phyloP scores from a whole-genome alignment of 1,140 invertebrate genomes.

The Cydia strobilella region DNA sequence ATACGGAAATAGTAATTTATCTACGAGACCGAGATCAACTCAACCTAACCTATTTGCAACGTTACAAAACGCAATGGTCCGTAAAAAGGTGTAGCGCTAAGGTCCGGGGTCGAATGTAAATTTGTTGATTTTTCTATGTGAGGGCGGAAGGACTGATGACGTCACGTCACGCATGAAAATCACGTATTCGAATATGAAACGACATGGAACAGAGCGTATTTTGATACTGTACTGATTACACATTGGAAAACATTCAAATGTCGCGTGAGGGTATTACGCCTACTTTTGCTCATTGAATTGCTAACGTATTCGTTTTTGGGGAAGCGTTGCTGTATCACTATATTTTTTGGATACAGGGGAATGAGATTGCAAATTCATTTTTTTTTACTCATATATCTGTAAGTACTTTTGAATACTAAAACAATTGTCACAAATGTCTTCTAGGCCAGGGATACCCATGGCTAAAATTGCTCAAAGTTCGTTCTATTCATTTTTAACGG shows the following conservation, averaged over 20 bases:
- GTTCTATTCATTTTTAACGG: too few species aligned
- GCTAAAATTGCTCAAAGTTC: too few species aligned
- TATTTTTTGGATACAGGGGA: neutral
- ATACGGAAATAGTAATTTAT: neutral
- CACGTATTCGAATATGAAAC: neutral
- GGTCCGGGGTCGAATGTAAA: neutral
- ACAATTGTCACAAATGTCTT: too few species aligned
- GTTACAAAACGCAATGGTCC: neutral
- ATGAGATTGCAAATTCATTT: too few species aligned
- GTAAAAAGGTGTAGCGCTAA: conserved; percentile 6
- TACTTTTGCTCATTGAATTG: neutral
- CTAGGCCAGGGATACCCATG: too few species aligned
- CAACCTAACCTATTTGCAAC: neutral
- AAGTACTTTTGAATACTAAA: too few species aligned
- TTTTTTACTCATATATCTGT: too few species aligned
- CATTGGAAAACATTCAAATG: too few species aligned
- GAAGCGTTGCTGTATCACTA: neutral
- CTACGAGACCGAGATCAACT: neutral
- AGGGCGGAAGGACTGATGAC: neutral
- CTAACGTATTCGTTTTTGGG: neutral
- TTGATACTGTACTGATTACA: neutral
- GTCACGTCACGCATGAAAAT: neutral
- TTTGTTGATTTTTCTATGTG: conserved; percentile 13
- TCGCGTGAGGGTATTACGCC: neutral
- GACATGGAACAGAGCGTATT: neutral